Conservation (phyloP, 64 coral and sea anemone species). For the Stylophora pistillata region DNA sequence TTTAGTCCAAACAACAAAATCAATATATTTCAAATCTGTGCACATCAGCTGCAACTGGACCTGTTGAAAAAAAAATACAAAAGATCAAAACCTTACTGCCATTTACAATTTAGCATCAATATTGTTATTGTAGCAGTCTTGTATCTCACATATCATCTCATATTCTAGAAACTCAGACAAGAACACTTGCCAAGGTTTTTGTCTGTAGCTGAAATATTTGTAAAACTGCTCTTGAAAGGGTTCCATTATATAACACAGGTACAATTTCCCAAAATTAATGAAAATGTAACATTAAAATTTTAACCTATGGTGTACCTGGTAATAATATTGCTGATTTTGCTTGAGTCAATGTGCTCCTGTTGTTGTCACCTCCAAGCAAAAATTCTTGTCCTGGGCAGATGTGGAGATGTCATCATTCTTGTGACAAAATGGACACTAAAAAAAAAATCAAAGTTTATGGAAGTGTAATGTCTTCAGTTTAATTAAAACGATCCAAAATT, state of each 20-base stretch:
- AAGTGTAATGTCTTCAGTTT: slow-evolving; percentile 11
- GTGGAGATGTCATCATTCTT: slow-evolving; percentile 37
- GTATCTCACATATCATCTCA: too few relatives aligned
- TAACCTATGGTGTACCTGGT: slow-evolving; percentile 2
- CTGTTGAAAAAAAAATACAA: slow-evolving; percentile 43
- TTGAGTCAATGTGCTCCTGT: slow-evolving; percentile 9
- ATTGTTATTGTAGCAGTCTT: too few relatives aligned
- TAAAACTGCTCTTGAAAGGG: too few relatives aligned
- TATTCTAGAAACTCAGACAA: too few relatives aligned
- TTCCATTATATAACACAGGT: not conserved
- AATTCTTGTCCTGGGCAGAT: not conserved
- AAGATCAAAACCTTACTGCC: not conserved
- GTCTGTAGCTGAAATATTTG: too few relatives aligned
- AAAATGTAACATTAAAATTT: not conserved
- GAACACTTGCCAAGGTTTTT: too few relatives aligned
- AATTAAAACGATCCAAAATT: slow-evolving; percentile 17
- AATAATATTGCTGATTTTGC: slow-evolving; percentile 38
- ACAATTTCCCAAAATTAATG: not conserved
- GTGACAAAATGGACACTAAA: slow-evolving; percentile 58
- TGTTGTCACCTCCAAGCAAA: slow-evolving; percentile 19
- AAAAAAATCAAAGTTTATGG: slow-evolving; percentile 44
- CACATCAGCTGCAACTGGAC: slow-evolving; percentile 58
- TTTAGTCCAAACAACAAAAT: slow-evolving; percentile 76
- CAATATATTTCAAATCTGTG: slow-evolving; percentile 40
- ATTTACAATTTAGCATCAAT: not conserved